Evolutionary conservation across 2,888 invertebrate genomes (phyloP).

Genomic region (Sialis lutaria): DNA sequence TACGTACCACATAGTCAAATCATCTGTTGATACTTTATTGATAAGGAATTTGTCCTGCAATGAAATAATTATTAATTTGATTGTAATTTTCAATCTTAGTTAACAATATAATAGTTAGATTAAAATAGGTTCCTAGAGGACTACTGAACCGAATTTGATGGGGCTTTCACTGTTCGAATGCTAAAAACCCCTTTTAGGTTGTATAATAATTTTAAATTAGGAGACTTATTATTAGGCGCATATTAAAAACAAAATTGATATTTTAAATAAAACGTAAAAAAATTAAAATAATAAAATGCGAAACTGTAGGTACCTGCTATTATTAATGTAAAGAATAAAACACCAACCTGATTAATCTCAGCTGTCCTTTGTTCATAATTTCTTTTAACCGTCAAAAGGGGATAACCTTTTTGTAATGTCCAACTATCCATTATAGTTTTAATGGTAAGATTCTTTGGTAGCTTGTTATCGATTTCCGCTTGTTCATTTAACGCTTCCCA

Average conservation of each 20-base stretch:
- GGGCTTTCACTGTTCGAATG: no score
- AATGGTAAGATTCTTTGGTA: constrained; percentile 27
- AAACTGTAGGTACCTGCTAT: neutral
- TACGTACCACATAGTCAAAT: constrained; percentile 27
- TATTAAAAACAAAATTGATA: no score
- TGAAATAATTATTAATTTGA: no score
- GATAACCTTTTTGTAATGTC: constrained; percentile 50
- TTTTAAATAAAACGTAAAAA: no score
- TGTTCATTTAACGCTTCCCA: constrained; percentile 44
- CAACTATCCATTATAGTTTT: constrained; percentile 48
- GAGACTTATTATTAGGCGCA: no score
- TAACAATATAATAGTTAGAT: no score
- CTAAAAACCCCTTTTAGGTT: no score
- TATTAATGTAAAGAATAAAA: neutral
- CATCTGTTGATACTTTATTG: constrained; percentile 7
- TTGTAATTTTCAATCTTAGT: no score
- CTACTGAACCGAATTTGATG: no score
- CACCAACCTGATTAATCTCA: constrained; percentile 23
- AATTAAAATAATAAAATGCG: no score
- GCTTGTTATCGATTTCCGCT: constrained; percentile 24
- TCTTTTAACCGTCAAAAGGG: constrained; percentile 36
- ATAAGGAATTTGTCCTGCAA: constrained; percentile 4
- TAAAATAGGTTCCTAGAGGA: no score
- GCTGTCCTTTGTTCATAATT: constrained; percentile 23
- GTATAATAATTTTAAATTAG: no score